phyloP scores from a whole-genome alignment of 2,797 vertebrate species.

The Staurois parvus region DNA sequence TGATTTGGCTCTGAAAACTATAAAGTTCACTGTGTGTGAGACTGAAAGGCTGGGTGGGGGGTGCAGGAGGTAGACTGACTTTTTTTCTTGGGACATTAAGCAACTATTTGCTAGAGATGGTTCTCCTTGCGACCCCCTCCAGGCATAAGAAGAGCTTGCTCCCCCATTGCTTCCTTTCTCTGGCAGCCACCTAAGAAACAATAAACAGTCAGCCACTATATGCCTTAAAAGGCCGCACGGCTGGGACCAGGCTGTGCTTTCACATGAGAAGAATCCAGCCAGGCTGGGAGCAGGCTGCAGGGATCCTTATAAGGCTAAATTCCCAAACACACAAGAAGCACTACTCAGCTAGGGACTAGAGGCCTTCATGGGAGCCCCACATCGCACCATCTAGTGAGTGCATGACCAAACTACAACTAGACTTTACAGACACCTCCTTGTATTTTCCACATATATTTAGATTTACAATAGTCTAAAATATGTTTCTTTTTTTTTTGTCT shows the following conservation, averaged over 20 bases:
- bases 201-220: conserved; percentile 61
- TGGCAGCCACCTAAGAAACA: conserved; percentile 60
- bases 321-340: conserved; percentile 58
- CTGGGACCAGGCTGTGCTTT: conserved; percentile 59
- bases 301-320: conserved; percentile 62
- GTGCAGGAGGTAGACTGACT: conserved; percentile 14
- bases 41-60: conserved; percentile 29
- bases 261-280: conserved; percentile 63
- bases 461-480: conserved; percentile 9
- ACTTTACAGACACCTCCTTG: not conserved
- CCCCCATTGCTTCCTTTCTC: conserved; percentile 55
- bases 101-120: conserved; percentile 53
- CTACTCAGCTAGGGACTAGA: conserved; percentile 2
- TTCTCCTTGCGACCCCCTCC: conserved; percentile 37
- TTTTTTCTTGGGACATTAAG: conserved; percentile 47
- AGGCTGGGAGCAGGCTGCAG: conserved; percentile 52
- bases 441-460: not conserved
- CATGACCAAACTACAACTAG: not conserved
- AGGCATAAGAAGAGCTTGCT: conserved; percentile 52
- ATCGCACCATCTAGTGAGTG: conserved; percentile 23
- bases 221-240: conserved; percentile 60
- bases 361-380: not conserved
- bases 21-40: conserved; percentile 41
- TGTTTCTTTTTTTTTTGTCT: not conserved
- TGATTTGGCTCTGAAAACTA: conserved; percentile 29